Evolutionary conservation across 1,140 invertebrate species (phyloP).

Genomic region (Drosophila repleta): DNA sequence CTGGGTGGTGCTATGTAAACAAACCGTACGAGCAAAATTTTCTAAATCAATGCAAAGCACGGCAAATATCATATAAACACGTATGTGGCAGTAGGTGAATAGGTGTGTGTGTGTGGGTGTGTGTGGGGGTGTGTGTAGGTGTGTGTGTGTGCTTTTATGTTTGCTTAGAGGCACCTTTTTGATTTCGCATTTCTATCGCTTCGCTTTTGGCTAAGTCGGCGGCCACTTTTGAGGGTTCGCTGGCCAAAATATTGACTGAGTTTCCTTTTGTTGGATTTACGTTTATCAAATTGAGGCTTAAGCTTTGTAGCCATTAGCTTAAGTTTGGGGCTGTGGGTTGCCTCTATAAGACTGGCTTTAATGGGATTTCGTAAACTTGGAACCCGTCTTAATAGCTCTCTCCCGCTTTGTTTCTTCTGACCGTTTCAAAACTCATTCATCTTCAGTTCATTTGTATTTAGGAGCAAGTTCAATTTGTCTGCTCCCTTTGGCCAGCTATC

Average conservation of each 20-base stretch:
- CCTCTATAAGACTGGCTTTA: background rate
- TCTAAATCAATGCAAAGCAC: slow-evolving; percentile 62
- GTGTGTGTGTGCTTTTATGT: slow-evolving; percentile 33
- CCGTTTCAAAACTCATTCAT: slow-evolving; percentile 20
- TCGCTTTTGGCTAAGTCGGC: background rate
- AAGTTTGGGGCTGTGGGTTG: slow-evolving; percentile 6
- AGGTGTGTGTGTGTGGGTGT: slow-evolving; percentile 23
- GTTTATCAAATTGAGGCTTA: slow-evolving; percentile 75
- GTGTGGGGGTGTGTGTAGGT: slow-evolving; percentile 27
- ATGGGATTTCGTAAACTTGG: background rate
- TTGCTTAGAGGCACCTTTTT: slow-evolving; percentile 66
- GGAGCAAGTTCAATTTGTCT: slow-evolving; percentile 41
- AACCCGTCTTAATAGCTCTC: background rate
- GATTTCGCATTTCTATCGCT: slow-evolving; percentile 38
- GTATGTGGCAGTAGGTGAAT: slow-evolving; percentile 5
- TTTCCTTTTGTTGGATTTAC: slow-evolving; percentile 55
- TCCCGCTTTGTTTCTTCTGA: background rate
- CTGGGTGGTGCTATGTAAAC: slow-evolving; percentile 31
- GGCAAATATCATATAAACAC: slow-evolving; percentile 15
- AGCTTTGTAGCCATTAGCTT: slow-evolving; percentile 60
- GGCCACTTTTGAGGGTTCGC: slow-evolving; percentile 54
- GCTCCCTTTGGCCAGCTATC: slow-evolving; percentile 29
- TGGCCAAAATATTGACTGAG: slow-evolving; percentile 35
- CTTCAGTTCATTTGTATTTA: slow-evolving; percentile 30
- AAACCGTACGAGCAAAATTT: slow-evolving; percentile 42